These are phyloP conservation scores for Rhabdophis nuchalis DNA, from an alignment of 2,797 vertebrate species.

Conservation along the genomic window DNA sequence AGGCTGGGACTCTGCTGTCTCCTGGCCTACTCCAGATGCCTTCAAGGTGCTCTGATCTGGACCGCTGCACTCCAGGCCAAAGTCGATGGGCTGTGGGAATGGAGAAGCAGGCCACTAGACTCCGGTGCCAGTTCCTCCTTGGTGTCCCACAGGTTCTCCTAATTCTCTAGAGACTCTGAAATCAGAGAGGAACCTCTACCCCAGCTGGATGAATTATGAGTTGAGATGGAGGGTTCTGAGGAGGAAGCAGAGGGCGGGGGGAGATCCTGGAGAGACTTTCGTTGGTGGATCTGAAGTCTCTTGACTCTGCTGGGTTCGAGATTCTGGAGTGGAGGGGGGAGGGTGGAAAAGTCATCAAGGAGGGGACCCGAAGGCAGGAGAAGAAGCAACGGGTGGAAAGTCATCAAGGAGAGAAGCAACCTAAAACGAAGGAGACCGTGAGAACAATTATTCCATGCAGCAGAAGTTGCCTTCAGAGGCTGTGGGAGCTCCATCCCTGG, in stretches of 20 bases:
- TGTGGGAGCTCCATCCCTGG: too few relatives aligned
- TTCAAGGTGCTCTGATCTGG: background rate
- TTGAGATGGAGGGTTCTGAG: background rate
- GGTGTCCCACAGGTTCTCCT: background rate
- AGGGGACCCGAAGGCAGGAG: background rate
- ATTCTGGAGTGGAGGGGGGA: background rate
- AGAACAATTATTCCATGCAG: too few relatives aligned
- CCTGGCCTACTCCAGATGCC: background rate
- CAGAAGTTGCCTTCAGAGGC: too few relatives aligned
- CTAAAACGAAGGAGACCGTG: too few relatives aligned
- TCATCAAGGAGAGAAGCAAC: too few relatives aligned
- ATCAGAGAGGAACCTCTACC: background rate
- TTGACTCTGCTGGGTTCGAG: background rate
- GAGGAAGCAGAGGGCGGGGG: too few relatives aligned
- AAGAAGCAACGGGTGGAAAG: background rate
- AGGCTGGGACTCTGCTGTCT: background rate
- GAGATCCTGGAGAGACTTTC: background rate
- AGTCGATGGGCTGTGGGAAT: background rate
- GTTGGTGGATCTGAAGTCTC: background rate
- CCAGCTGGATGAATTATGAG: background rate
- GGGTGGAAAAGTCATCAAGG: background rate
- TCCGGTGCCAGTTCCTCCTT: background rate
- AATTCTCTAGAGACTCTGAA: background rate
- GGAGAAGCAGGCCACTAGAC: background rate
- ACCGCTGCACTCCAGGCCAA: too few relatives aligned